Base-by-base conservation (phyloP, 2,888 invertebrate species). In the Cataglyphis altisquamis region DNA sequence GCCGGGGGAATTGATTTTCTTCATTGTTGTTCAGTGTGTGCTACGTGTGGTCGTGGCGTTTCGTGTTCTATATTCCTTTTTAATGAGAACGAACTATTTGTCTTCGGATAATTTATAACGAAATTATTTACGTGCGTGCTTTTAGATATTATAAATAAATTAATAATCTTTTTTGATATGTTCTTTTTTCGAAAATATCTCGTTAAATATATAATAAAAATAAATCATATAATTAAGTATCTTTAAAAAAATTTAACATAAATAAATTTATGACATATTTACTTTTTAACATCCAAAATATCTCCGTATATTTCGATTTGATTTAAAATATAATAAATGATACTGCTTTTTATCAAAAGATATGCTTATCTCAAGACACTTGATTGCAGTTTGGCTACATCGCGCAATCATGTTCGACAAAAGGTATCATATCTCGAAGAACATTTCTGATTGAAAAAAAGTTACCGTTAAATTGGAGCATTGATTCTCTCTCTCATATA, bases 1-100 rank as follows among this genome's bases (percentile, higher is more conserved):
- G 88, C 90, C 87, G 87, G 89, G 87, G 89, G 85, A 91, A 93
- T 90, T 92, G 91, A 93, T 92, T 91, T 91, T 87, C 86, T 85
- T 88, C 89, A 84, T 90, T 89, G 88, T 89, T 86, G 62, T 63
- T 52, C 67, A 52, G 72, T 41, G 70, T 41, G 70, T 60, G 48
- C 48, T 48, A 48, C 60, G 45, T 36, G 60, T 25, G 57, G 70
- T 21, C 18, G 57, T 60, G 41, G 57, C 41, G 57, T 78, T 70
- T 70, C 60, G 45, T 70, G 41, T 36, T 60, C 70, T 60, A 70
- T 78, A 78, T 70, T 60, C 36, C 60, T 80, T 70, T 70, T 80
- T 80, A 80, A 80, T 70, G 70, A 80, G 70, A 80, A 60, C 21
- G n/a, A 18, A 60, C 72, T 60, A 60, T 70, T 80, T 80, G 70